Conservation (phyloP, 2,888 invertebrate genomes). For the Xanthia icteritia region DNA sequence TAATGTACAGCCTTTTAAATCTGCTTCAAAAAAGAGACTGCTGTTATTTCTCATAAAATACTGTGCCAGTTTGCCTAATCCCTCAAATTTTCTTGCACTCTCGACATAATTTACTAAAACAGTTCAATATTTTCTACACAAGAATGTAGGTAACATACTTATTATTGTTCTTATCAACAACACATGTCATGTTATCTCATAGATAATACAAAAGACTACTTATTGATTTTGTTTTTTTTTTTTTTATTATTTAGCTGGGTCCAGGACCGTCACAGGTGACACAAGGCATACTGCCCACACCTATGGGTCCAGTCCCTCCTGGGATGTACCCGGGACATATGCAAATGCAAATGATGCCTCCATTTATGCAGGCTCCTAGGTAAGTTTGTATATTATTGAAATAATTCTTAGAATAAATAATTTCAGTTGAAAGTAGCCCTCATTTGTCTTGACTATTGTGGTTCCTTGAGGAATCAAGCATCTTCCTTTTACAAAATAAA, state of each 20-base stretch:
- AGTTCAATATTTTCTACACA: background rate
- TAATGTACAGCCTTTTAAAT: background rate
- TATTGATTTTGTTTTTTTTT: background rate
- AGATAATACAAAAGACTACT: conserved; percentile 10
- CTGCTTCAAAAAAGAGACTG: background rate
- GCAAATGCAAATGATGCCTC: conserved; percentile 94
- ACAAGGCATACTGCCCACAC: conserved; percentile 90
- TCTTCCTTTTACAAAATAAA: background rate
- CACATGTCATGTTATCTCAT: conserved; percentile 23
- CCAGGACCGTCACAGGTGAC: conserved; percentile 92
- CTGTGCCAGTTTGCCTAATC: background rate
- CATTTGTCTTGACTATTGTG: background rate
- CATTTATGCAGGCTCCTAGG: conserved; percentile 93
- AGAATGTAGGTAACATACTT: background rate
- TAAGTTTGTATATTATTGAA: conserved; percentile 73
- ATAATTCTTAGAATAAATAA: too few relatives aligned
- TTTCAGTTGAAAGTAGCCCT: background rate
- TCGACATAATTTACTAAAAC: background rate
- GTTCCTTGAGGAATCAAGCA: too few relatives aligned
- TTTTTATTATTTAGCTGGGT: conserved; percentile 76
- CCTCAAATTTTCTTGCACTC: too few relatives aligned
- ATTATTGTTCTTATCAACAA: conserved; percentile 38
- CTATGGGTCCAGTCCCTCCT: conserved; percentile 92
- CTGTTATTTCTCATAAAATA: background rate
- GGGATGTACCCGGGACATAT: conserved; percentile 92